Evolutionary conservation across 2,113 vertebrate species (phyloP).

Genomic region (Antechinus flavipes): DNA sequence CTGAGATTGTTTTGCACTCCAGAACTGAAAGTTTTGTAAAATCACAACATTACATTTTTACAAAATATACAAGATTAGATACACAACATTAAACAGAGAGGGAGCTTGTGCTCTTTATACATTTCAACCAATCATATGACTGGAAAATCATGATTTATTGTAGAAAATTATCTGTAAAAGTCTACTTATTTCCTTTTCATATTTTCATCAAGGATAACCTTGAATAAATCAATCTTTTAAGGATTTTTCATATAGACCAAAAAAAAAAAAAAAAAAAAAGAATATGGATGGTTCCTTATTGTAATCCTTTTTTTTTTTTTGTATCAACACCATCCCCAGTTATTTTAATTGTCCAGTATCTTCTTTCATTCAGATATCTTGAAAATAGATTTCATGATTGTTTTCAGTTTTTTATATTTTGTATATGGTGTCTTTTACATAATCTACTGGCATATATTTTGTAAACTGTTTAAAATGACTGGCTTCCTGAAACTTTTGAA

Average conservation of each 20-base stretch:
- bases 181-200: not conserved
- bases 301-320: not conserved
- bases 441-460: slow-evolving; percentile 90
- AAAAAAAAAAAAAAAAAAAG: not conserved
- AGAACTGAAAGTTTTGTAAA: not conserved
- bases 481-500: slow-evolving; percentile 90
- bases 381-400: slow-evolving; percentile 74
- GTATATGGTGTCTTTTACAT: slow-evolving; percentile 90
- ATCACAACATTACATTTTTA: not conserved
- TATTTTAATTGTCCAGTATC: not conserved
- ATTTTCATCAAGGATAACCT: not conserved
- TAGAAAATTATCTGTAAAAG: not conserved
- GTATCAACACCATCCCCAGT: not conserved
- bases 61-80: no score
- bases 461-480: slow-evolving; percentile 90
- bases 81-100: not conserved
- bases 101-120: not conserved
- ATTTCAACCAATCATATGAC: not conserved
- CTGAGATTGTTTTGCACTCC: not conserved
- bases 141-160: not conserved
- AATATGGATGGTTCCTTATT: not conserved
- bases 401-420: slow-evolving; percentile 90
- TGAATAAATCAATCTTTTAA: not conserved
- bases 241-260: not conserved
- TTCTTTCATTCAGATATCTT: not conserved